Evolutionary conservation across 2,113 vertebrate species (phyloP).

Genomic region (Mirza zaza): DNA sequence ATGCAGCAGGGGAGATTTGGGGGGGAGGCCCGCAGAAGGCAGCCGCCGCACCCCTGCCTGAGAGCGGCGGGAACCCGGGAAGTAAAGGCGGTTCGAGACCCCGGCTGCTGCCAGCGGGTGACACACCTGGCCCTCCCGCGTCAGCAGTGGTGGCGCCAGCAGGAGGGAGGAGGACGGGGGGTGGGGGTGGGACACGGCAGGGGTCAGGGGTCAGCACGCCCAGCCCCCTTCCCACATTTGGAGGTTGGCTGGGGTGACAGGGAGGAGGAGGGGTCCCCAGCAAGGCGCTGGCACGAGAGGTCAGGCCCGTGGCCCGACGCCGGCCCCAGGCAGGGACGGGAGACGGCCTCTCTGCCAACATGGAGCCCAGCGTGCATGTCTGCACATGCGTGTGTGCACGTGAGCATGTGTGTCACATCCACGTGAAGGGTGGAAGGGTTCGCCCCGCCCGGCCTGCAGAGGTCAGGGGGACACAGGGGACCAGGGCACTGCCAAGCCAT

Average conservation of each 20-base stretch:
- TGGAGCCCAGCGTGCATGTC: neutral
- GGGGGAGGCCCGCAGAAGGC: neutral
- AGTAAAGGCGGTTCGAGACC: neutral
- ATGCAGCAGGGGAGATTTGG: neutral
- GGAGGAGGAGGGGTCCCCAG: neutral
- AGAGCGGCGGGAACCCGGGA: fast-evolving
- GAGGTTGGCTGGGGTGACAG: neutral
- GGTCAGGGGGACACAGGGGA: neutral
- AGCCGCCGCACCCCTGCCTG: neutral
- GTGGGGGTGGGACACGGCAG: too few species aligned
- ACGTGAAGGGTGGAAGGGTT: fast-evolving
- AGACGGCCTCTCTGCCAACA: neutral
- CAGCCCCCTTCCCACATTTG: neutral
- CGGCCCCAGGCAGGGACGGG: neutral
- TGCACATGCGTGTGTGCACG: too few species aligned
- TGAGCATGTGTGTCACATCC: too few species aligned
- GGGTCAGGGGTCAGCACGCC: neutral
- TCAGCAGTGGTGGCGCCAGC: neutral
- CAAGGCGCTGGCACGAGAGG: neutral
- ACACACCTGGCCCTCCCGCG: neutral
- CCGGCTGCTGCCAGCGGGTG: neutral
- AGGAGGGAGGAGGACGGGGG: neutral
- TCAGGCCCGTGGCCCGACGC: neutral
- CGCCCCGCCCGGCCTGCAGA: neutral
- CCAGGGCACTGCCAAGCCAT: neutral